Evolutionary conservation across 2,113 vertebrate genomes (phyloP).

Genomic region (Saiga tatarica): DNA sequence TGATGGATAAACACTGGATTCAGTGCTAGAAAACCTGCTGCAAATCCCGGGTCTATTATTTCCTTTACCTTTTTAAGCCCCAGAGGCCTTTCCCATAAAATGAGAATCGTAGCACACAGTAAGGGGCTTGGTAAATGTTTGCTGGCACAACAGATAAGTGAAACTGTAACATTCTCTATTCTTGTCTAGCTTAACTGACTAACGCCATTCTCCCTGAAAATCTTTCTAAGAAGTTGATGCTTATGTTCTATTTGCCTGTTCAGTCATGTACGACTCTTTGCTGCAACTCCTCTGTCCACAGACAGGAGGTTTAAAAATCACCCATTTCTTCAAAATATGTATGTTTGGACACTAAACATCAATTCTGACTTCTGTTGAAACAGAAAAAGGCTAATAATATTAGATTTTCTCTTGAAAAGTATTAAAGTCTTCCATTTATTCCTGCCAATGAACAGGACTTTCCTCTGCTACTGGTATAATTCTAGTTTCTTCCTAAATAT

Average conservation of each 20-base stretch:
- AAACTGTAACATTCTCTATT: background rate
- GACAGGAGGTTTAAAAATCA: background rate
- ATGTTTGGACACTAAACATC: background rate
- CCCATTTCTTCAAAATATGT: background rate
- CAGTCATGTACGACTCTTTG: background rate
- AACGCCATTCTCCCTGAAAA: background rate
- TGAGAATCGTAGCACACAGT: background rate
- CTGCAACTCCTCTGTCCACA: background rate
- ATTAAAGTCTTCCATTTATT: conserved; percentile 1
- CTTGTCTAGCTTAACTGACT: background rate
- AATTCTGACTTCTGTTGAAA: conserved; percentile 31
- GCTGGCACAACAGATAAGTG: background rate
- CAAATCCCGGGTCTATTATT: background rate
- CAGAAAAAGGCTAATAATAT: background rate
- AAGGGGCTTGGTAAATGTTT: background rate
- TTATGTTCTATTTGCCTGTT: background rate
- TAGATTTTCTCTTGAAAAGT: background rate
- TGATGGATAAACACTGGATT: background rate
- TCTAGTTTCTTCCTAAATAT: conserved; percentile 18
- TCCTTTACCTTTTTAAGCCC: background rate
- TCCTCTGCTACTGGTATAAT: background rate
- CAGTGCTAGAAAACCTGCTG: background rate
- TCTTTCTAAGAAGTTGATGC: conserved; percentile 14
- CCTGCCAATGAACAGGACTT: background rate
- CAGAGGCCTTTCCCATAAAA: background rate